Evolutionary conservation across 2,797 vertebrate species (phyloP).

Genomic region (Tiaroga cobitis): DNA sequence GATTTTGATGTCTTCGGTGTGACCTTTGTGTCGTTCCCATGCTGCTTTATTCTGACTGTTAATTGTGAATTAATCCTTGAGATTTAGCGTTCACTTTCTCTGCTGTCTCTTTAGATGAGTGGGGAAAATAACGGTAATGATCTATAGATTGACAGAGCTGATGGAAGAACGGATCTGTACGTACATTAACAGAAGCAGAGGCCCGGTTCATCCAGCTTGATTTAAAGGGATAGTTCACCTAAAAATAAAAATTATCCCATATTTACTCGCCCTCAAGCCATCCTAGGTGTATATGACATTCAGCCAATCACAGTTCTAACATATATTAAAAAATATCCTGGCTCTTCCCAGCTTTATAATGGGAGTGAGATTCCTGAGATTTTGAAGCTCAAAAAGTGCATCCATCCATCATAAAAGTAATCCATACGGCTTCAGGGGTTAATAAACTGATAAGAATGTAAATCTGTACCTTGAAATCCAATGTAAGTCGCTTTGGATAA

Average conservation of each 20-base stretch:
- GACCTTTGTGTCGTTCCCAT: constrained; percentile 63
- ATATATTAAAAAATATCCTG: no score
- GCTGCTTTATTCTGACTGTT: constrained; percentile 50
- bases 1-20: background rate
- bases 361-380: no score
- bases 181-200: constrained; percentile 7
- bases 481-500: no score
- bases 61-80: constrained; percentile 67
- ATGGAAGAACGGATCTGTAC: background rate
- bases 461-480: no score
- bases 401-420: no score
- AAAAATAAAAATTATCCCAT: background rate
- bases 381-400: no score
- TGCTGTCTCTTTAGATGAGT: background rate
- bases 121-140: background rate
- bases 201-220: background rate
- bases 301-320: no score
- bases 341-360: no score
- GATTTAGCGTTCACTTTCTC: constrained; percentile 41
- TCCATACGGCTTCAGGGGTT: no score
- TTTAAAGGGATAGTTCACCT: background rate
- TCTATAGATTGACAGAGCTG: constrained; percentile 5
- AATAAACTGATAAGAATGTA: background rate
- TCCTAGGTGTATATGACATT: no score
- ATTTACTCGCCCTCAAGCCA: background rate